These are phyloP conservation scores for Ichneumoninae sp. DNA, from an alignment of 2,888 invertebrate genomes.

Conservation along the genomic window DNA sequence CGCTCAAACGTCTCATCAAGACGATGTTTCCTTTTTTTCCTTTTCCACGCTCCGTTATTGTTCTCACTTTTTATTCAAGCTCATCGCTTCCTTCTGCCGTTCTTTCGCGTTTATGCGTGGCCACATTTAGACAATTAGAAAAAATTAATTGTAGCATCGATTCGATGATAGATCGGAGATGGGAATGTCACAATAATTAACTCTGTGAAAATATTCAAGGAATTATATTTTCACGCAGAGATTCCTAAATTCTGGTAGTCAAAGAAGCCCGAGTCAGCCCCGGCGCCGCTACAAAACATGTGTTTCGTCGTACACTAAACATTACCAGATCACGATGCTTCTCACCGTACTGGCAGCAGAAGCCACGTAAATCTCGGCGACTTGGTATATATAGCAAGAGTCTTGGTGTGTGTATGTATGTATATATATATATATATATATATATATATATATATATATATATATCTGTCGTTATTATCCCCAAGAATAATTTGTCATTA, in stretches of 20 bases:
- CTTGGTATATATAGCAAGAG: background rate
- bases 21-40: conserved; percentile 37
- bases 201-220: background rate
- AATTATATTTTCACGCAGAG: background rate
- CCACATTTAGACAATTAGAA: background rate
- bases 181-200: background rate
- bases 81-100: background rate
- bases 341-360: conserved; percentile 7
- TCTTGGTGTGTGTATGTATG: background rate
- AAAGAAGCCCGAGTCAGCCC: conserved; percentile 7
- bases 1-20: conserved; percentile 35
- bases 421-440: too few species aligned
- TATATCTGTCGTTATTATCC: background rate
- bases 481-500: background rate
- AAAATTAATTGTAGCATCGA: background rate
- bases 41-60: background rate
- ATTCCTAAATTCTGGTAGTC: background rate
- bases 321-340: conserved; percentile 34
- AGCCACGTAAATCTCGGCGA: conserved; percentile 9
- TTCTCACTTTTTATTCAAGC: background rate
- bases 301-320: conserved; percentile 41
- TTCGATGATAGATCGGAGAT: background rate
- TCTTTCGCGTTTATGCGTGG: background rate
- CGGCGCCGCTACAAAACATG: conserved; percentile 42
- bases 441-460: too few species aligned